These are phyloP conservation scores for Ligdia adustata DNA, from an alignment of 2,888 invertebrate species.

Conservation along the genomic window DNA sequence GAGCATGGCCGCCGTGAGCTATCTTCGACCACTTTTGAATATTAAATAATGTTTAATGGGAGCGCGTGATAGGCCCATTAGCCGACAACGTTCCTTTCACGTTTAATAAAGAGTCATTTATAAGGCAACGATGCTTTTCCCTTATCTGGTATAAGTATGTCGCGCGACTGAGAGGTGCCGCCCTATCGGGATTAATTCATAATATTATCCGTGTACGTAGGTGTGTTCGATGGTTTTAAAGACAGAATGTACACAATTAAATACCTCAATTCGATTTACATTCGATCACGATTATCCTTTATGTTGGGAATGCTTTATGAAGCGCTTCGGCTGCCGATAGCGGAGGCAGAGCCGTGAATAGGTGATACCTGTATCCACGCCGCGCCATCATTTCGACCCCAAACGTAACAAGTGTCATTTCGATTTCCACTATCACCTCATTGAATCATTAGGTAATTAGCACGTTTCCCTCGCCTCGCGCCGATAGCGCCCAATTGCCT, in stretches of 20 bases:
- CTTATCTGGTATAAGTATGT: conserved; percentile 81
- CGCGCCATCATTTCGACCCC: conserved; percentile 28
- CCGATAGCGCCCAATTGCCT: conserved; percentile 56
- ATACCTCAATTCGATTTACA: conserved; percentile 50
- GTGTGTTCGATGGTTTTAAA: conserved; percentile 52
- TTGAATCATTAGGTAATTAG: conserved; percentile 71
- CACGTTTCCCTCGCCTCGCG: conserved; percentile 41
- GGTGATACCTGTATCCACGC: no score
- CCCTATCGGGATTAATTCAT: conserved; percentile 81
- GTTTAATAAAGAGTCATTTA: conserved; percentile 84
- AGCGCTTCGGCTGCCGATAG: conserved; percentile 22
- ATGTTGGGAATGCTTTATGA: conserved; percentile 21
- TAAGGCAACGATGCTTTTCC: conserved; percentile 81
- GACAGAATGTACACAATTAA: conserved; percentile 50
- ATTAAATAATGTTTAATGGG: conserved; percentile 85
- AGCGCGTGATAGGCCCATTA: conserved; percentile 84
- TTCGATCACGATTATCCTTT: conserved; percentile 43
- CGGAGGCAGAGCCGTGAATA: conserved; percentile 3
- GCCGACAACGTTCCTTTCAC: conserved; percentile 82
- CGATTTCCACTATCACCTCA: conserved; percentile 71
- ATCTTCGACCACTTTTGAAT: conserved; percentile 82
- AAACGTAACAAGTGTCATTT: conserved; percentile 46
- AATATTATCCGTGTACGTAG: conserved; percentile 73
- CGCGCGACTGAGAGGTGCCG: conserved; percentile 80
- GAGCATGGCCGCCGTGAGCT: conserved; percentile 81